Evolutionary conservation across 2,888 invertebrate genomes (phyloP).

Genomic region (Drosophila monieri): DNA sequence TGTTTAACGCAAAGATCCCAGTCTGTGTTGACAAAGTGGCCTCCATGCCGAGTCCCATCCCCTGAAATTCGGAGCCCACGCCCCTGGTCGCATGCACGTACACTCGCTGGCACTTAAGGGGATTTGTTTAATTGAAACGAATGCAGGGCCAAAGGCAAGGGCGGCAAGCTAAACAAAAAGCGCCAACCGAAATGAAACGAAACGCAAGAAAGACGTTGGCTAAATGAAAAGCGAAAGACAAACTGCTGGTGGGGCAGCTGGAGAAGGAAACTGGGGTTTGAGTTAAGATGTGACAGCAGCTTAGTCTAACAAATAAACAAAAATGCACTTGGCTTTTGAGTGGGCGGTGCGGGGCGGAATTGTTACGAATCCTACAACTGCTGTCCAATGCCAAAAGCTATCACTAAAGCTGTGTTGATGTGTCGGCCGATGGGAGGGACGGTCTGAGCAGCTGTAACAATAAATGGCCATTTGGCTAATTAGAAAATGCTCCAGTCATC

Average conservation of each 20-base stretch:
- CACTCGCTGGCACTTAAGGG: conserved; percentile 79
- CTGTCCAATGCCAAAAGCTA: conserved; percentile 59
- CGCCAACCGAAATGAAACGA: conserved; percentile 37
- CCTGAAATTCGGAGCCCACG: neutral
- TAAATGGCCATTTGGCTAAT: conserved; percentile 68
- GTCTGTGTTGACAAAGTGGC: conserved; percentile 56
- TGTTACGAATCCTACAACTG: conserved; percentile 44
- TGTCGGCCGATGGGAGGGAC: neutral
- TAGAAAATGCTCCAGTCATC: conserved; percentile 42
- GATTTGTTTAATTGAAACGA: conserved; percentile 81
- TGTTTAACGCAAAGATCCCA: conserved; percentile 61
- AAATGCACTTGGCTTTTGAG: conserved; percentile 50
- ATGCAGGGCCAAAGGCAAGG: conserved; percentile 53
- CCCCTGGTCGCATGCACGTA: conserved; percentile 51
- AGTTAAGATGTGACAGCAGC: conserved; percentile 45
- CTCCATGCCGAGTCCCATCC: conserved; percentile 7
- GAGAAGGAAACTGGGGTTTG: conserved; percentile 13
- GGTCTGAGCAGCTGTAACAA: conserved; percentile 33
- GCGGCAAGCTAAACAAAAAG: conserved; percentile 41
- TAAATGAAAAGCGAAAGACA: conserved; percentile 15
- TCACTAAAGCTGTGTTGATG: conserved; percentile 23
- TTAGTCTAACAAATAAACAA: conserved; percentile 61
- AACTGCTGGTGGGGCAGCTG: neutral
- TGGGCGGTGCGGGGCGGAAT: conserved; percentile 33
- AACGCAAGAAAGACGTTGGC: conserved; percentile 37